These are phyloP conservation scores for Ommatoiulus sabulosus DNA, from an alignment of 2,888 invertebrate genomes.

Conservation along the genomic window DNA sequence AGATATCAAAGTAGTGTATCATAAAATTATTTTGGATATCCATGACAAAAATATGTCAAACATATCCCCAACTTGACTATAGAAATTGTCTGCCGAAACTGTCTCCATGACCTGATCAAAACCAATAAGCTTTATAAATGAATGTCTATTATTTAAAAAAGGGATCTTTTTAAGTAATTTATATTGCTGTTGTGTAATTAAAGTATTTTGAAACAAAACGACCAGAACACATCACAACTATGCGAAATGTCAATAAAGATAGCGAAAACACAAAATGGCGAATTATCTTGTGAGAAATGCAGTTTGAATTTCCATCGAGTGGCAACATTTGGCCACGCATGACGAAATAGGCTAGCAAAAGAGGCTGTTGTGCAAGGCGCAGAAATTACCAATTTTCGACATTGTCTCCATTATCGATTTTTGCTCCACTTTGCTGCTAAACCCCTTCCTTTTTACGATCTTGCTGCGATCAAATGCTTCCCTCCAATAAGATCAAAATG, in stretches of 20 bases:
- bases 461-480: background rate
- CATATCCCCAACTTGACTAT: too few relatives aligned
- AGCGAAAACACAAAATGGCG: background rate
- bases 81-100: too few relatives aligned
- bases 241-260: background rate
- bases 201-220: too few relatives aligned
- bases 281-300: background rate
- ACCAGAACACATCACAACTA: background rate
- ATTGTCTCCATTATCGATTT: slow-evolving; percentile 36
- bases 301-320: background rate
- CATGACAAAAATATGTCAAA: too few relatives aligned
- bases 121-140: too few relatives aligned
- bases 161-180: too few relatives aligned
- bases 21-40: too few relatives aligned
- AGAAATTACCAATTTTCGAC: background rate
- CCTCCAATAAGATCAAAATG: background rate
- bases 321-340: background rate
- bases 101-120: too few relatives aligned
- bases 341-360: background rate
- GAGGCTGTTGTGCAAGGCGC: slow-evolving; percentile 7
- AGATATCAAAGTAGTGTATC: too few relatives aligned
- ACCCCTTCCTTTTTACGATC: slow-evolving; percentile 32
- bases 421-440: slow-evolving; percentile 4
- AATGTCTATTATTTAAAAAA: too few relatives aligned
- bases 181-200: too few relatives aligned